Evolutionary conservation across 2,888 invertebrate genomes (phyloP), one percentile per base, ranked within the genome.

Genomic region (Erannis defoliaria): DNA sequence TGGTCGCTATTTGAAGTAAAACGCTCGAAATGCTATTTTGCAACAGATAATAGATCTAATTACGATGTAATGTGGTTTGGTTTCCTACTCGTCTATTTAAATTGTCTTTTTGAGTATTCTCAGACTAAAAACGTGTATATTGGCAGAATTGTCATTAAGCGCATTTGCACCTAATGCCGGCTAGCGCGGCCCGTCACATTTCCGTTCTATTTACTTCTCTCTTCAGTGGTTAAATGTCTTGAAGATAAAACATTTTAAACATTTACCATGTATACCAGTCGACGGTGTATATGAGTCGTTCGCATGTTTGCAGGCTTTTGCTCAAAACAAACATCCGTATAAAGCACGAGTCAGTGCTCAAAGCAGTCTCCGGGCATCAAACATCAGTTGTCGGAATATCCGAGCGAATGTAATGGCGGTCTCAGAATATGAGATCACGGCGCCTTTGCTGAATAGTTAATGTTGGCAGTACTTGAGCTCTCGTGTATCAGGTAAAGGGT

Each of bases 371-470:
- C 16, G 31, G 40, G 40, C 43, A 43, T 61, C 61, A 61, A 50
- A 55, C 60, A 50, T 61, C 61, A 55, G 49, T 38, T 51, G 63
- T 59, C 53, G 38, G 51, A 55, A 65, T 65, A 65, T 62, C 53
- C 48, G 38, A 59, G 61, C 48, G 31, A 54, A 40, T 31, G 58
- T 62, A 59, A 59, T 57, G 63, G 55, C 50, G 54, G 58, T 43
- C 62, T 55, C 59, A 29, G 61, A 68, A 68, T 65, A 65, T 65
- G 46, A 56, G 54, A 65, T 62, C 60, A 51, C 55, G 40, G 40
- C 16, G 16, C 10, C 48, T 12, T 9, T 16, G 19, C 38, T 61
- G 35, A 45, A 49, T 38, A 37, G 19, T 37, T 40, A 59, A 49
- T 49, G 19, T 33, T 35, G 4, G 31, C 49, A 55, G 60, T 54